These are phyloP conservation scores for Myotis yumanensis DNA, from an alignment of 2,113 vertebrate genomes.

Conservation along the genomic window DNA sequence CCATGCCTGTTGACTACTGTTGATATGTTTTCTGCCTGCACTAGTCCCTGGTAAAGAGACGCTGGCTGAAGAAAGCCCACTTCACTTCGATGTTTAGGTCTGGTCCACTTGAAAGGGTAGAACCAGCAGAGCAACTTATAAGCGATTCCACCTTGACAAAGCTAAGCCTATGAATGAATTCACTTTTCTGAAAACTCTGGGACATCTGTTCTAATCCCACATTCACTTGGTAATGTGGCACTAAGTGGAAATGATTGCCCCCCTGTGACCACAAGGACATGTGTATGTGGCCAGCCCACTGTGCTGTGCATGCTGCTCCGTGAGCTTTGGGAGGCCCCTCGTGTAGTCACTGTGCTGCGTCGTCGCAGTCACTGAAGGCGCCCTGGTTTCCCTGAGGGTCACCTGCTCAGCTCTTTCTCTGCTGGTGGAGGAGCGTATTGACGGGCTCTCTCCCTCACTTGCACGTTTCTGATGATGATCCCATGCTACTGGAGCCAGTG, in stretches of 20 bases:
- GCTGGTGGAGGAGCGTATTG: not conserved
- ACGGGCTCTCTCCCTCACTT: rapidly evolving
- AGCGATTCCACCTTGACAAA: not conserved
- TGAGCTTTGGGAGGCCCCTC: not conserved
- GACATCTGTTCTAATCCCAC: not conserved
- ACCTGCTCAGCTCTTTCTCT: not conserved
- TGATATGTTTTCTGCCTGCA: not conserved
- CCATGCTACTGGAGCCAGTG: not conserved
- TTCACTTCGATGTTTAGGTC: not conserved
- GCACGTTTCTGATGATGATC: not conserved
- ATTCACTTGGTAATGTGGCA: not conserved
- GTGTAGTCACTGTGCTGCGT: not conserved
- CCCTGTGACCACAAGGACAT: not conserved
- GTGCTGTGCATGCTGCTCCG: no score
- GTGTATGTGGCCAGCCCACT: not conserved
- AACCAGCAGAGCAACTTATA: not conserved
- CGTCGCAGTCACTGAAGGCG: not conserved
- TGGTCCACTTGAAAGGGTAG: not conserved
- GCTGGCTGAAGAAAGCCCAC: not conserved
- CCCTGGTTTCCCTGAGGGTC: not conserved
- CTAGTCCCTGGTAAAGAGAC: not conserved
- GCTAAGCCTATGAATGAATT: not conserved
- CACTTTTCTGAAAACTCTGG: not conserved
- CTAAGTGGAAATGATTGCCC: not conserved
- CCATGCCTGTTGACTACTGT: not conserved